Evolutionary conservation across 1,140 invertebrate species (phyloP).

Genomic region (Asbolus verrucosus): DNA sequence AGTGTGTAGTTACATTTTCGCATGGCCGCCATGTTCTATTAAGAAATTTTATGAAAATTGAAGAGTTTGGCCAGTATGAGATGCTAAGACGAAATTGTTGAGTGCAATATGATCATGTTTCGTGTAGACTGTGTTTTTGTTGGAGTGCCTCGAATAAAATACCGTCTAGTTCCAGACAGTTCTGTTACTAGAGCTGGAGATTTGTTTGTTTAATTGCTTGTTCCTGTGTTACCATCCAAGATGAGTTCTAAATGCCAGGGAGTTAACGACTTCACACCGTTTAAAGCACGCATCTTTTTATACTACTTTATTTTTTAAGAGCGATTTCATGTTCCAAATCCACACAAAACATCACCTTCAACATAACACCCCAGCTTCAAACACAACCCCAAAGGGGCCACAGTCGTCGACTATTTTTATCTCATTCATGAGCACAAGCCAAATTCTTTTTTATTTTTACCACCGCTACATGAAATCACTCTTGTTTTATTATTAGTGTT

Average conservation of each 20-base stretch:
- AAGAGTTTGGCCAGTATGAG: constrained; percentile 47
- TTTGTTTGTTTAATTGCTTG: constrained; percentile 57
- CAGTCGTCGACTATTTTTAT: too few species aligned
- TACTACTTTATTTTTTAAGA: constrained; percentile 53
- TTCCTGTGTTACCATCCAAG: constrained; percentile 49
- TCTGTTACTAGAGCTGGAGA: constrained; percentile 49
- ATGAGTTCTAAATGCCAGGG: constrained; percentile 58
- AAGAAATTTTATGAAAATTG: constrained; percentile 56
- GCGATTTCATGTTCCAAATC: constrained; percentile 57
- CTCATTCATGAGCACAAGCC: too few species aligned
- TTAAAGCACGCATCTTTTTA: constrained; percentile 63
- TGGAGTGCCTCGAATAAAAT: constrained; percentile 48
- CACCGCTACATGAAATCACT: constrained; percentile 6
- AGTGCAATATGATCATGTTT: constrained; percentile 44
- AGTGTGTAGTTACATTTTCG: constrained; percentile 60
- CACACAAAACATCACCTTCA: neutral
- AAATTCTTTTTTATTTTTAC: too few species aligned
- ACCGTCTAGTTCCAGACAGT: constrained; percentile 41
- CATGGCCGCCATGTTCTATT: constrained; percentile 62
- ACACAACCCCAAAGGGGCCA: neutral
- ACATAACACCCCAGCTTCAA: neutral
- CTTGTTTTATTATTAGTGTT: neutral
- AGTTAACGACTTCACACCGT: constrained; percentile 56
- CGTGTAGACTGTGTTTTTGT: constrained; percentile 51
- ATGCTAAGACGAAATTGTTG: constrained; percentile 44